Evolutionary conservation across 1,140 invertebrate genomes (phyloP).

Genomic region (Drosophila eugracilis): DNA sequence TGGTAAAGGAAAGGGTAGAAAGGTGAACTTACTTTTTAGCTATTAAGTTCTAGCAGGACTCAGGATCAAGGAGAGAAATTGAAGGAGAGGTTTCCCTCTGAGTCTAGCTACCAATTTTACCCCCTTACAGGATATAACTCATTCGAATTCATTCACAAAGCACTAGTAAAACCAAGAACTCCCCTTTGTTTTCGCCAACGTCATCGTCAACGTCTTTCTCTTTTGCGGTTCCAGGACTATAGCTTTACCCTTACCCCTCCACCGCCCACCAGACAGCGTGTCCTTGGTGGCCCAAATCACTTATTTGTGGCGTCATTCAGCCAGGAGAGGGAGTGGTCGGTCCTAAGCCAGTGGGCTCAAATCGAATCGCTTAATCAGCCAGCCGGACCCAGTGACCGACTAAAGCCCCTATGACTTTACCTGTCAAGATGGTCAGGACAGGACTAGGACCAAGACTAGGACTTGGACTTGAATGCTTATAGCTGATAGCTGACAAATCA

Average conservation of each 20-base stretch:
- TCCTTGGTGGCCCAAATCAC: conserved; percentile 24
- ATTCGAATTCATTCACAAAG: too few relatives aligned
- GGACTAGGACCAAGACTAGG: too few relatives aligned
- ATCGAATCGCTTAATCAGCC: conserved; percentile 47
- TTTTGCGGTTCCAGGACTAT: neutral
- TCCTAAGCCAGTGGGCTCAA: neutral
- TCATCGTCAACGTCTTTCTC: conserved; percentile 1
- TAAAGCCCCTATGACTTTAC: conserved; percentile 18
- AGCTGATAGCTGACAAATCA: conserved; percentile 74
- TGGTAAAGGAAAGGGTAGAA: too few relatives aligned
- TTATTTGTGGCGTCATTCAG: conserved; percentile 35
- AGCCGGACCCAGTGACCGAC: conserved; percentile 24
- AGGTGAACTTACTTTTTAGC: too few relatives aligned
- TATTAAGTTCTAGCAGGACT: too few relatives aligned
- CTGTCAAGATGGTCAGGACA: conserved; percentile 39
- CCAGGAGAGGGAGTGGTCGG: neutral
- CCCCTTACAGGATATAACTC: conserved; percentile 16
- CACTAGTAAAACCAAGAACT: too few relatives aligned
- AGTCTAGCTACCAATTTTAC: too few relatives aligned
- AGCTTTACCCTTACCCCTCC: too few relatives aligned
- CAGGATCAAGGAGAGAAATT: too few relatives aligned
- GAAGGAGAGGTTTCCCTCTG: too few relatives aligned
- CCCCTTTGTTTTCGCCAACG: conserved; percentile 8
- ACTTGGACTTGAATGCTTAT: too few relatives aligned
- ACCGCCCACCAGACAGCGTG: too few relatives aligned